phyloP scores from a whole-genome alignment of 2,888 invertebrate genomes.

The Clanis bilineata region DNA sequence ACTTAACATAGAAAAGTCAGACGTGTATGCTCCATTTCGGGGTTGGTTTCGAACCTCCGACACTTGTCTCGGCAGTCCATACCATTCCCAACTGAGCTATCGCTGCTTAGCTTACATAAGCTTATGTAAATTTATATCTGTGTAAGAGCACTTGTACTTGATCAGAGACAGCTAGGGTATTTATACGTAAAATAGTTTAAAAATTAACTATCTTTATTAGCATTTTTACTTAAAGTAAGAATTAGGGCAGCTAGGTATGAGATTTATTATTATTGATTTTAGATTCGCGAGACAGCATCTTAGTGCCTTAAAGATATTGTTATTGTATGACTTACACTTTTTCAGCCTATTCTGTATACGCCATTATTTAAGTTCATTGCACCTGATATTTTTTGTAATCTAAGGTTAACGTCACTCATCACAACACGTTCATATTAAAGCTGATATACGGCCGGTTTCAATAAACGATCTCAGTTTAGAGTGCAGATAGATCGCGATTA shows the following conservation, averaged over 20 bases:
- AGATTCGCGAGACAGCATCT: conserved; percentile 47
- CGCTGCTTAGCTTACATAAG: no score
- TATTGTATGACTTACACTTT: conserved; percentile 17
- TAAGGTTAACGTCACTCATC: conserved; percentile 47
- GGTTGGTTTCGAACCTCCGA: no score
- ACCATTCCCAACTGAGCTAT: no score
- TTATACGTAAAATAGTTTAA: neutral
- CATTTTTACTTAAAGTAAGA: conserved; percentile 19
- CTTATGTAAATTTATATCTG: neutral
- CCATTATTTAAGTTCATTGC: conserved; percentile 24
- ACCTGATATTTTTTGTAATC: conserved; percentile 25
- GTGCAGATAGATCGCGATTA: no score
- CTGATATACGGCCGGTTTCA: no score
- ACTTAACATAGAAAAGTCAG: no score
- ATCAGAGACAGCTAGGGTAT: conserved; percentile 1
- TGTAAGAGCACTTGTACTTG: neutral
- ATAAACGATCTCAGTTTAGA: no score
- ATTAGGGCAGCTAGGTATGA: conserved; percentile 48
- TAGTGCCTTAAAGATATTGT: conserved; percentile 56
- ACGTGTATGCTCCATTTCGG: no score
- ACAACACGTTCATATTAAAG: conserved; percentile 49
- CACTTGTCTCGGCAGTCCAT: no score
- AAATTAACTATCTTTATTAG: conserved; percentile 2
- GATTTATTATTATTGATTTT: conserved; percentile 33
- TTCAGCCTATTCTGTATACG: neutral